Evolutionary conservation across 1,140 invertebrate species (phyloP).

Genomic region (Orius insidiosus): DNA sequence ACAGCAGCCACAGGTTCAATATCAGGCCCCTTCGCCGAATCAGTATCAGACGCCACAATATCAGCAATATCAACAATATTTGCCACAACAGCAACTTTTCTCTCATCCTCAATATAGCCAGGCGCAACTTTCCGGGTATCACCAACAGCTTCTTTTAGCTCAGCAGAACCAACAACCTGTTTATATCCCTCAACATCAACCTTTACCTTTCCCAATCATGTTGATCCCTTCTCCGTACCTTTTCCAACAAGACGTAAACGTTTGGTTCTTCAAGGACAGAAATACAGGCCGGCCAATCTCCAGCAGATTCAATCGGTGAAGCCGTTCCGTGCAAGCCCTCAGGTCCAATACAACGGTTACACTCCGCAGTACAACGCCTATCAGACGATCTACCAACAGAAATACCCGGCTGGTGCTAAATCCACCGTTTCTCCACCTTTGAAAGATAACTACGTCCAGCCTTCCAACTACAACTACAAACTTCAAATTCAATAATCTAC

Average conservation of each 20-base stretch:
- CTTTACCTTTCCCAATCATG: constrained; percentile 7
- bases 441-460: constrained; percentile 7
- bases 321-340: constrained; percentile 3
- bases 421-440: constrained; percentile 8
- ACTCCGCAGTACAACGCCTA: constrained; percentile 4
- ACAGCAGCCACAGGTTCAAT: neutral
- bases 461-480: constrained; percentile 1
- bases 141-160: constrained; percentile 2
- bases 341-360: neutral
- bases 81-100: constrained; percentile 5
- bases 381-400: constrained; percentile 6
- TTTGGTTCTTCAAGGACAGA: neutral
- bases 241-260: constrained; percentile 5
- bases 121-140: neutral
- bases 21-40: neutral
- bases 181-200: constrained; percentile 1
- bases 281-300: constrained; percentile 1
- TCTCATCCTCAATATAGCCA: neutral
- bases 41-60: neutral
- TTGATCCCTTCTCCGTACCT: constrained; percentile 7
- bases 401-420: constrained; percentile 1
- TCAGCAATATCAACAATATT: neutral
- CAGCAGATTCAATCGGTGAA: constrained; percentile 4
- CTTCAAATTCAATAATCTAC: neutral
- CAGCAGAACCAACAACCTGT: constrained; percentile 3